Base-by-base conservation (phyloP, 2,888 invertebrate genomes). In the Hemicrepidius hirtus region DNA sequence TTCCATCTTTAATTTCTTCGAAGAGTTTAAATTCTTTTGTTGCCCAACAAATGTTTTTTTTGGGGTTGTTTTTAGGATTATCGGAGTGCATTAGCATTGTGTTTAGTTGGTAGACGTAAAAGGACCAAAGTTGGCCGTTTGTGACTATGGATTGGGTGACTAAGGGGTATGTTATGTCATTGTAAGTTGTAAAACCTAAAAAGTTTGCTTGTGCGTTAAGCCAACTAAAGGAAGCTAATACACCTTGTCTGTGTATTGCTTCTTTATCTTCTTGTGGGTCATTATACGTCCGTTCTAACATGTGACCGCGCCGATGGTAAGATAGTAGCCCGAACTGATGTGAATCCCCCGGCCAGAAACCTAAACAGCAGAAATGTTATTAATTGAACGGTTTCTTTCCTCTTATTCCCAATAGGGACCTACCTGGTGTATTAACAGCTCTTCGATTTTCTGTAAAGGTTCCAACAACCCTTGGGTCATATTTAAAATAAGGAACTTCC, bases 101-200 rank as follows among this genome's bases (percentile, higher is more conserved):
- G 84, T 99, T 99, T 69, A 99, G 86, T 85, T 99, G 99, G 84
- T 98, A 99, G 12, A 92, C 90, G 82, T 93, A 95, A 77, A 98
- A 94, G 0, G 94, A 94, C 92, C 95, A 97, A 3, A 90, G 84
- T 77, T 94, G 91, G 0, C 99, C 98, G 86, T 99, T 94, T 0
- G 97, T 96, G 41, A 98, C 89, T 12, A 97, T 88, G 13, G 94
- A 93, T 89, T 99, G 98, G 3, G 95, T 94, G 0, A 93, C 91
- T 68, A 98, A 85, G 0, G 99, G 99, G 84, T 97, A 97, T 0
- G 95, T 96, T 16, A 98, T 80, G 77, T 99, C 98, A 79, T 95
- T 94, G 83, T 90, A 96, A 13, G 95, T 94, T 37, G 94, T 95
- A 85, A 98, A 99, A 20, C 99, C 96, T 85, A 94, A 92, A 84